phyloP scores from a whole-genome alignment of 2,113 vertebrate genomes.

The Oreotrochilus melanogaster region DNA sequence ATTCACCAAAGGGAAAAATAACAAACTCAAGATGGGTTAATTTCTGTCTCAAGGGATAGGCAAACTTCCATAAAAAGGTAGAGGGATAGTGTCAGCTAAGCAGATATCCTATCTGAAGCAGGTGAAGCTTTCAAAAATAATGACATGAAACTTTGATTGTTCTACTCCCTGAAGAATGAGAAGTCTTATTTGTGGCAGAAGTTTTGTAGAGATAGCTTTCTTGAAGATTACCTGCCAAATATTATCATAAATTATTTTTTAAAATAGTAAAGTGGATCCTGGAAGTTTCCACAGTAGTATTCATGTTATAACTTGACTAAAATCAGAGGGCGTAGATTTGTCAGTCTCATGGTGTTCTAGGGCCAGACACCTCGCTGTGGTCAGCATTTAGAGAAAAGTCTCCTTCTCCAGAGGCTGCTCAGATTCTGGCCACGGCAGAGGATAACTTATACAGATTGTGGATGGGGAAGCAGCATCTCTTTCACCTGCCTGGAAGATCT shows the following conservation, averaged over 20 bases:
- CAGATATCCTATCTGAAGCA: not conserved
- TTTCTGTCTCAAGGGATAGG: not conserved
- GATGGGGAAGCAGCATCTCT: not conserved
- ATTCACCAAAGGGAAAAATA: not conserved
- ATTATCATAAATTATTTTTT: conserved; percentile 14
- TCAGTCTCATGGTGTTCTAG: not conserved
- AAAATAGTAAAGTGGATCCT: conserved; percentile 23
- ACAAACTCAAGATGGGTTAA: not conserved
- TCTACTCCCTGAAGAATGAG: not conserved
- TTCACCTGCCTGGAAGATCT: not conserved
- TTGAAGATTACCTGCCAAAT: conserved; percentile 42
- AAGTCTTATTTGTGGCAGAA: not conserved
- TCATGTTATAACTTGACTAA: conserved; percentile 52
- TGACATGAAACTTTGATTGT: not conserved
- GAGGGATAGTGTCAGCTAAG: not conserved
- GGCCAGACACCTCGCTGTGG: not conserved
- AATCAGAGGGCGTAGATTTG: conserved; percentile 52
- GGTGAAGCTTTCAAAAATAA: not conserved
- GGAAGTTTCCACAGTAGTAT: not conserved
- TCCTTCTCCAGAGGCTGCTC: not conserved
- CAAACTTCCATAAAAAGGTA: not conserved
- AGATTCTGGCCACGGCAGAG: not conserved
- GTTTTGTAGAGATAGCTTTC: conserved; percentile 16
- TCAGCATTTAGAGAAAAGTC: not conserved
- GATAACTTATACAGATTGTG: not conserved